A percentile compares a stretch with the other conserved stretches of the same genome.
Conservation (phyloP, 2,113 vertebrate species). For the Trogon surrucura region DNA sequence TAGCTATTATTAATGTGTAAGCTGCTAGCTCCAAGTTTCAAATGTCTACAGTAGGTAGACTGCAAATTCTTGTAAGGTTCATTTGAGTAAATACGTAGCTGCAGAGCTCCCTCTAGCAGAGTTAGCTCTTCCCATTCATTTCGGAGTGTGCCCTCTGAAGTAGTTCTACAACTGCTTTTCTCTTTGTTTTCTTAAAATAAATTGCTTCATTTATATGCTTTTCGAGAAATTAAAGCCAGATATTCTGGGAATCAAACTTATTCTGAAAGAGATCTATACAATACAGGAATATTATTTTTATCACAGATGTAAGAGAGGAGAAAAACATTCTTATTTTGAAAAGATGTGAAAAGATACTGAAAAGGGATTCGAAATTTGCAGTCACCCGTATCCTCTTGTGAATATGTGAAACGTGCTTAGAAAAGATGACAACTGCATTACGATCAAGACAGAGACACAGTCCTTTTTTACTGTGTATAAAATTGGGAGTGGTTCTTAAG, state of each 20-base stretch:
- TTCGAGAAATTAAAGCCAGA: neutral
- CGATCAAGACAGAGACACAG: neutral
- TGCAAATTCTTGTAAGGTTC: neutral
- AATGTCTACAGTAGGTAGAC: neutral
- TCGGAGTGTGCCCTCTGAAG: neutral
- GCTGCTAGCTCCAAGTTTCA: neutral
- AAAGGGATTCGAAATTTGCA: neutral
- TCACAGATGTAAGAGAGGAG: neutral
- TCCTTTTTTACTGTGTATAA: neutral
- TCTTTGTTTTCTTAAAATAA: neutral
- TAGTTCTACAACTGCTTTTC: neutral
- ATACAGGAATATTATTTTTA: neutral
- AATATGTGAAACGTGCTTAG: neutral
- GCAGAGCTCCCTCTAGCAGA: conserved; percentile 67
- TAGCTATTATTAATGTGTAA: neutral
- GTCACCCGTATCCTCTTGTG: neutral
- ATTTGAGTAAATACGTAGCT: conserved; percentile 14
- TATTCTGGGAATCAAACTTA: neutral
- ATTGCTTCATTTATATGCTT: neutral
- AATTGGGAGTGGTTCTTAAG: neutral
- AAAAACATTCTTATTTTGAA: neutral
- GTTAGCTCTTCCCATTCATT: neutral
- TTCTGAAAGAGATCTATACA: neutral
- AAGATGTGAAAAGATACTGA: neutral
- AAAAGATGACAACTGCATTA: neutral